Base-by-base conservation (phyloP, 2,797 vertebrate genomes). In the Propithecus perrieri region DNA sequence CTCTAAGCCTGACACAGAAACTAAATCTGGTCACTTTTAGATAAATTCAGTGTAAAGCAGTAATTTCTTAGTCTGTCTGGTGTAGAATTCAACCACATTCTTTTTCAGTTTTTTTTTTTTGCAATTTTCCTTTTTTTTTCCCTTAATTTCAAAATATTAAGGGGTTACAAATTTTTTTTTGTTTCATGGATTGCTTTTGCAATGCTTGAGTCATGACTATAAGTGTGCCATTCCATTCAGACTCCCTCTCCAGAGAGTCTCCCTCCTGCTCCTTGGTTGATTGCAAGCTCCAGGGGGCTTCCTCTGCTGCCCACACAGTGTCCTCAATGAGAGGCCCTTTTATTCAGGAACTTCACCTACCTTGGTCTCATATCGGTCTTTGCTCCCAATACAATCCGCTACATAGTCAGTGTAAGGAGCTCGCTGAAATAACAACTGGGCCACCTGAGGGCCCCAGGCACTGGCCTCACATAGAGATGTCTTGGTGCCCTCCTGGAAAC, bases 1-100 rank as follows among this genome's bases (percentile, higher is more conserved):
- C 33, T 59, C 63, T 12, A 86, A 48, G 35, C 4, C 10, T 78
- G 59, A 71, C 63, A 9, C 11, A 79, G 43, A 80, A 93, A 78
- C 38, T 35, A 69, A 92, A 71, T 83, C 20, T 75, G 80, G n/a
- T 83, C 48, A 61, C n/a, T 92, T 90, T 46, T 63, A 92, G 61
- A 53, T 69, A 41, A 88, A 88, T 15, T 26, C 38, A 46, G 53
- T 4, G 0, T 69, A 50, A 65, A 28, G 35, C 8, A 35, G 12
- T 79, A 38, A 75, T 63, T 46, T 91, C 5, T 69, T 86, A 59
- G 46, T 57, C 48, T 74, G 24, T 38, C 17, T 11, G 7, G 2
- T 43, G 1, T 65, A 69, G 41, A 41, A 30, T 69, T 85, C 41
- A 7, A 2, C 63, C n/a, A 20, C 26, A 9, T 10, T 65, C 17